Base-by-base conservation (phyloP, 2,797 vertebrate genomes). In the Lindbergichthys nudifrons region DNA sequence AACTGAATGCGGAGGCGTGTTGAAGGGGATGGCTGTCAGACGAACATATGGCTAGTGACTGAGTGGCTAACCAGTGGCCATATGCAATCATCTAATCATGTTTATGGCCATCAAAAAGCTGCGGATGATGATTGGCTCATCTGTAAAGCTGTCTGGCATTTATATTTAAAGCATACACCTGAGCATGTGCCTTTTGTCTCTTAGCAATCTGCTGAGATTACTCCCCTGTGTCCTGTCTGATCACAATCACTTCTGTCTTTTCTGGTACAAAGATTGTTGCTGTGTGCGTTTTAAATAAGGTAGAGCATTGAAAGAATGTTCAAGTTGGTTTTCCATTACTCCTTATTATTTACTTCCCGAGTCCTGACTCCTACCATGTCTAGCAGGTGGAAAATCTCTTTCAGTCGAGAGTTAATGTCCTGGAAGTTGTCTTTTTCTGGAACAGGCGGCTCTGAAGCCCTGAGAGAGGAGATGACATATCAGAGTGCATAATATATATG, bases 1-100 rank as follows among this genome's bases (percentile, higher is more conserved):
- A 91, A 86, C 83, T 84, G 66, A 61, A 84, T 65, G 84, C n/a
- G 73, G 79, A 86, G 84, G 78, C 81, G 68, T 87, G 82, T 84
- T 88, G 86, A 79, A 83, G 75, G 76, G 67, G 62, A 77, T 13
- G 64, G 77, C 79, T 93, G 92, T 92, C 92, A 92, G 71, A 65
- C 8, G 83, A 93, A 90, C 92, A 93, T 93, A 90, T 93, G 92
- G 90, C 81, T 86, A 64, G 82, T 89, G 89, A 90, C 81, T 88
- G 88, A 90, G 84, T 85, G 81, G 80, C 81, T 77, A 87, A 91
- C 86, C 81, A 77, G 77, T 77, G 87, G 83, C 88, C 89, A 90
- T 92, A 88, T 93, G 90, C 89, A 93, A 89, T 89, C 88, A 90
- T 92, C 85, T 90, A 84, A 90, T 88, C 83, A 86, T 80, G 86